Evolutionary conservation across 2,888 invertebrate species (phyloP), one percentile per base, ranked within the genome.

Genomic region (Drosophila recens): DNA sequence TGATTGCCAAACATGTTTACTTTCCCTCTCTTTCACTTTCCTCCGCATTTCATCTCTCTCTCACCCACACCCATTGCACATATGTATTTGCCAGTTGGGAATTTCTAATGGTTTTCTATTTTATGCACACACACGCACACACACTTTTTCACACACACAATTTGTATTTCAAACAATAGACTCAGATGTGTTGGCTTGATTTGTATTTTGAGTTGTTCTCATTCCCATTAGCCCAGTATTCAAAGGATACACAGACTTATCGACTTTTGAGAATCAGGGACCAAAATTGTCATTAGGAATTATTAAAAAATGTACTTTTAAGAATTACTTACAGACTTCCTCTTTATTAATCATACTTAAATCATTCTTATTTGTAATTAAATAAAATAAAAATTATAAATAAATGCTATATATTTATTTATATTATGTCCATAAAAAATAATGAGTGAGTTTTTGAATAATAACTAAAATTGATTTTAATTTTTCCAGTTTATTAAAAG

Each of bases 81-180:
- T 62, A 45, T 66, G n/a, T n/a, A n/a, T n/a, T 48, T 54, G 72
- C 67, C 82, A 78, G 63, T 71, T 72, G 84, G 87, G 87, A 83
- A 79, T 87, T 84, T 87, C 75, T 84, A 83, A 83, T 83, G 87
- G 84, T 62, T 82, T 73, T 67, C 52, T 62, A 75, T 80, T 73
- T 62, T 65, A 42, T 13, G 23, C 17, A 58, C 34, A 30, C 46
- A 54, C 51, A 42, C 33, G 15, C 4, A 57, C 40, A 40, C 20
- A 43, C 6, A 23, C 17, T 17, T 20, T 20, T 30, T 48, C 56
- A 33, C 56, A 27, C 43, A 52, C 51, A 53, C 70, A 74, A 67
- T 70, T 72, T 77, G 69, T 73, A 63, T 77, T 80, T 69, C 65
- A 52, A 82, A 79, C 82, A 82, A 85, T 78, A 70, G 77, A 65